Evolutionary conservation across 1,140 invertebrate species (phyloP).

Genomic region (Hylyphantes graminicola): DNA sequence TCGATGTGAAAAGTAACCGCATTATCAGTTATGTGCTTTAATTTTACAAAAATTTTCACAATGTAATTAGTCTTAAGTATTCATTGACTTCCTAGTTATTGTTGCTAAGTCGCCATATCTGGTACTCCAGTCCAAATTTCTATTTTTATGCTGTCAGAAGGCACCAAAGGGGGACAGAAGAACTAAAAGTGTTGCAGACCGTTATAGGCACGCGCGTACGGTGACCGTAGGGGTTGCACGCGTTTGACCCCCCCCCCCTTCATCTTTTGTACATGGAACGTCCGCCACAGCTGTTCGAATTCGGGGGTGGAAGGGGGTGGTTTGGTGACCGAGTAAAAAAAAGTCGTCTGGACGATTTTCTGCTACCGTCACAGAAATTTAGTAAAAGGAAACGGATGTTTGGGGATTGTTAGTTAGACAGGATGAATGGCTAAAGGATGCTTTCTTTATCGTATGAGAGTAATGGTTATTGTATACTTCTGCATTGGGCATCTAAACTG

Average conservation of each 20-base stretch:
- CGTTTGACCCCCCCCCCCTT: conserved; percentile 42
- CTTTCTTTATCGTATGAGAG: no score
- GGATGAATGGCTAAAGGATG: no score
- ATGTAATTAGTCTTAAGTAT: no score
- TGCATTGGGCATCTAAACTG: no score
- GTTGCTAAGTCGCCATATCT: neutral
- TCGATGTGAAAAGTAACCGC: no score
- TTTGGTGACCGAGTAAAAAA: conserved; percentile 51
- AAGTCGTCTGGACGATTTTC: no score
- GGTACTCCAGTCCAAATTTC: conserved; percentile 11
- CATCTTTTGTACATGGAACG: conserved; percentile 13
- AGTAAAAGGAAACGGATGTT: no score
- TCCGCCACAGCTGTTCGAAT: conserved; percentile 29
- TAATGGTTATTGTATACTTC: no score
- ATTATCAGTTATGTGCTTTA: no score
- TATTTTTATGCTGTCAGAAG: neutral
- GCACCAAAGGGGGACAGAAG: neutral
- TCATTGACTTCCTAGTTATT: conserved; percentile 2
- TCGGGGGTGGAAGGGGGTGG: neutral
- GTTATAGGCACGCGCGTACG: conserved; percentile 37
- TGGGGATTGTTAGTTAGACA: no score
- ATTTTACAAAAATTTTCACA: no score
- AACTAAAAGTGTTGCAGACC: conserved; percentile 44
- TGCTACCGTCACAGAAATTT: no score
- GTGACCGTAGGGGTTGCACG: conserved; percentile 14